Conservation (phyloP, 2,888 invertebrate genomes). For the Scaeva pyrastri region DNA sequence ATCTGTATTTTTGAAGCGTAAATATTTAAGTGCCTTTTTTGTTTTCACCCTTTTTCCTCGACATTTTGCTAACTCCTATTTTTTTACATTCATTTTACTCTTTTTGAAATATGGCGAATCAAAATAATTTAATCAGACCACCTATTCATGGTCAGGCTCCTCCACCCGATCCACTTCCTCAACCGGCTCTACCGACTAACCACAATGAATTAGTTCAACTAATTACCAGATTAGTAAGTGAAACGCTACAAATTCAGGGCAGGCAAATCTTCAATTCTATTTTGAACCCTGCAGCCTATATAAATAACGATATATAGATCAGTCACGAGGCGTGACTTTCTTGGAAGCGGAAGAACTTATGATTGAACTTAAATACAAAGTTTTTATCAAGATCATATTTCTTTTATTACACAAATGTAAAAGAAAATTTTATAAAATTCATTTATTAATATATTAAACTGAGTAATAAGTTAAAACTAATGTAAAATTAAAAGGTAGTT, state of each 20-base stretch:
- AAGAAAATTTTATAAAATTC: too few relatives aligned
- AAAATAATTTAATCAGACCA: conserved; percentile 1
- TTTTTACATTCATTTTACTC: not conserved
- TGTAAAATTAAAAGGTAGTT: too few relatives aligned
- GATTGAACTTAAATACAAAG: too few relatives aligned
- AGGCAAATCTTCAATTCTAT: not conserved
- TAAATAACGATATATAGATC: conserved; percentile 4
- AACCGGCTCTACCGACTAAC: not conserved
- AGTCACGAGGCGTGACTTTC: too few relatives aligned
- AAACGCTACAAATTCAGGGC: too few relatives aligned
- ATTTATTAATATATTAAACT: too few relatives aligned
- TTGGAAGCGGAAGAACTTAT: too few relatives aligned
- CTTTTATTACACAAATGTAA: too few relatives aligned
- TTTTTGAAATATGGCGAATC: not conserved
- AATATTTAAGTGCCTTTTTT: not conserved
- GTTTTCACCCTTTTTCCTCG: not conserved
- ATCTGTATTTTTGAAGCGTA: not conserved
- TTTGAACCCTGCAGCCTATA: not conserved
- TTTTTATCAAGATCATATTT: too few relatives aligned
- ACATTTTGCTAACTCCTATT: not conserved
- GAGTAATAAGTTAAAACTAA: too few relatives aligned
- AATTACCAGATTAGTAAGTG: too few relatives aligned
- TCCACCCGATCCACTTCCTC: not conserved
- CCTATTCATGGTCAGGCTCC: too few relatives aligned
- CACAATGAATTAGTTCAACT: not conserved